A percentile compares a stretch with the other conserved stretches of the same genome.
These are phyloP conservation scores for Galagoides demidoff DNA, from an alignment of 2,797 vertebrate species.

Conservation along the genomic window DNA sequence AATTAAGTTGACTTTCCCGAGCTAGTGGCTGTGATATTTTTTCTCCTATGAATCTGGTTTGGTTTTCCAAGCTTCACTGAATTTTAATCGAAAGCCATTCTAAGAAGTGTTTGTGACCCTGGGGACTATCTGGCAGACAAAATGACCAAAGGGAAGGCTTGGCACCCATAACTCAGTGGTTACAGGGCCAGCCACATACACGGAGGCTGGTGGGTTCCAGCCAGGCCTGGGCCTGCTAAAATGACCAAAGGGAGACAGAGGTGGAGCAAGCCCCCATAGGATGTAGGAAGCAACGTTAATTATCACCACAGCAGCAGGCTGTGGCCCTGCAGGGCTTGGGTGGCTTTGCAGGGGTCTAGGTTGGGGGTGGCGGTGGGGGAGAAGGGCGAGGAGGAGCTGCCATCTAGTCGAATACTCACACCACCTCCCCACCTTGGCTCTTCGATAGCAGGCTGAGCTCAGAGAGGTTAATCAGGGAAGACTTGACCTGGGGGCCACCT, in stretches of 20 bases:
- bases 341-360: not conserved
- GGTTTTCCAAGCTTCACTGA: constrained; percentile 54
- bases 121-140: constrained; percentile 6
- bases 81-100: constrained; percentile 69
- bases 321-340: not conserved
- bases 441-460: not conserved
- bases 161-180: too few relatives aligned
- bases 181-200: too few relatives aligned
- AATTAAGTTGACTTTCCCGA: not conserved
- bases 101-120: constrained; percentile 40
- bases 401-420: fast-evolving
- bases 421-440: not conserved
- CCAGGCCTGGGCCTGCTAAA: not conserved
- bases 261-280: not conserved
- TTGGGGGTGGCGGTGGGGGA: too few relatives aligned
- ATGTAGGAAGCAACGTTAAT: not conserved
- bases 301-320: not conserved
- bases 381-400: not conserved
- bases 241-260: constrained; percentile 28
- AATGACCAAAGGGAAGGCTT: constrained; percentile 6
- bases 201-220: too few relatives aligned
- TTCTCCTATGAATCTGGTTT: constrained; percentile 1
- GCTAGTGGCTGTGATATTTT: not conserved
- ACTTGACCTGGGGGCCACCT: not conserved
- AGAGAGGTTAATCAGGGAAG: not conserved